phyloP scores from a whole-genome alignment of 30 jellyfish, hydroid and myxozoan species.

The Hydractinia symbiolongicarpus region DNA sequence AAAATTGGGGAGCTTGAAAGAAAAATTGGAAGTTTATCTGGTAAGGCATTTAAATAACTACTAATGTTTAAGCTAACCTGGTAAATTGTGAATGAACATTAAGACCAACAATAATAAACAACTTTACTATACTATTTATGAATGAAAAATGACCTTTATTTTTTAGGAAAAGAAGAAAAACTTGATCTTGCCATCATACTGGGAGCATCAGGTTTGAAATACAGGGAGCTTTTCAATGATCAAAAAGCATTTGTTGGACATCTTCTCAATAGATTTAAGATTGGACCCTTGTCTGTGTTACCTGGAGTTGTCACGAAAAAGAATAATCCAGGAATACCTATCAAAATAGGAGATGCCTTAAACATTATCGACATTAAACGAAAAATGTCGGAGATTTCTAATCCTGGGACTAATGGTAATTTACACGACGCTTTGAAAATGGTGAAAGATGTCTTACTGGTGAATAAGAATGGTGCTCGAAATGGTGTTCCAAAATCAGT shows the following conservation, averaged over 20 bases:
- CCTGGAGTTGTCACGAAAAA: slow-evolving; percentile 44
- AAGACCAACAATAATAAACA: too few relatives aligned
- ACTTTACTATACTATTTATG: too few relatives aligned
- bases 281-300: slow-evolving; percentile 32
- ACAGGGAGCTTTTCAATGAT: slow-evolving; percentile 18
- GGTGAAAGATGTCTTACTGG: slow-evolving; percentile 51
- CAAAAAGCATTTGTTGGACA: slow-evolving; percentile 43
- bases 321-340: slow-evolving; percentile 21
- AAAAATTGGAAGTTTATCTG: slow-evolving; percentile 20
- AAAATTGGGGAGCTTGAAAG: slow-evolving; percentile 53
- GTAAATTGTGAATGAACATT: too few relatives aligned
- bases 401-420: slow-evolving; percentile 6
- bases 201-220: slow-evolving; percentile 53
- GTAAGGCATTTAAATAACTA: neutral
- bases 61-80: too few relatives aligned
- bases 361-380: neutral
- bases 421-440: slow-evolving; percentile 46
- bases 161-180: slow-evolving; percentile 41
- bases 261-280: slow-evolving; percentile 16
- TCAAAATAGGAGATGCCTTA: slow-evolving; percentile 34
- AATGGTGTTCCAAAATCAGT: slow-evolving; percentile 53
- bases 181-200: slow-evolving; percentile 64
- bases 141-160: neutral
- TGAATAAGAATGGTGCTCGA: slow-evolving; percentile 71
- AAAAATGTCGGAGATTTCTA: neutral